Base-by-base conservation (phyloP, 1,140 invertebrate genomes). In the Micrasema minimum region DNA sequence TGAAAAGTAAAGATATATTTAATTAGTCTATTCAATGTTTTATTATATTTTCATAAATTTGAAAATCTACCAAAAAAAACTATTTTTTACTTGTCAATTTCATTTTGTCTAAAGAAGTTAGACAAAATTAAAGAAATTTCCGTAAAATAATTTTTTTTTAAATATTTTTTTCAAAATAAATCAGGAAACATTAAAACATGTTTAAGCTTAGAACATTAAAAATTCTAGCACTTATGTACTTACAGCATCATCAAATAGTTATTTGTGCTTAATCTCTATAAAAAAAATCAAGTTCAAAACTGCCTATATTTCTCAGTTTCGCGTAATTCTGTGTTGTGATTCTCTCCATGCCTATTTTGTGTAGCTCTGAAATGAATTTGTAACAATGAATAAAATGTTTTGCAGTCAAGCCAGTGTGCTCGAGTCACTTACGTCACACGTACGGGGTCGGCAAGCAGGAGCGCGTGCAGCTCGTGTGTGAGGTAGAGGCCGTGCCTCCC, bases 381-480 rank as follows among this genome's bases (percentile, higher is more conserved):
- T 18, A 26, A 22, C 10, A 2, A 26, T n/a, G 18, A 20, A 5
- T 59, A 12, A 59, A 18, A 37, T 1, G 12, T 0, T 45, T 69
- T 62, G 2, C 85, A 96, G 94, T 95, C 83, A 92, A 92, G 77
- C 95, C 95, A 55, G 86, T 96, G 68, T 97, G 95, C 79, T 87
- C 89, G 67, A 82, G 87, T 64, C 90, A 90, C 69, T 91, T 94
- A 79, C 91, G 93, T 80, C 87, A 88, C 66, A 88, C 94, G 69
- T 96, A 95, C 76, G 94, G 92, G 4, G 93, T 96, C 3, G 94
- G 93, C 0, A 86, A 93, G 53, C 89, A 92, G 77, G 94, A 96
- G 80, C 88, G 91, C 26, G 91, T 91, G 0, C 88, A 89, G 74
- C 89, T 96, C 48, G 82, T 90, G 59, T 97, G 95, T 80, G 90